Evolutionary conservation across 2,797 vertebrate genomes (phyloP).

Genomic region (Yasuhikotakia modesta): DNA sequence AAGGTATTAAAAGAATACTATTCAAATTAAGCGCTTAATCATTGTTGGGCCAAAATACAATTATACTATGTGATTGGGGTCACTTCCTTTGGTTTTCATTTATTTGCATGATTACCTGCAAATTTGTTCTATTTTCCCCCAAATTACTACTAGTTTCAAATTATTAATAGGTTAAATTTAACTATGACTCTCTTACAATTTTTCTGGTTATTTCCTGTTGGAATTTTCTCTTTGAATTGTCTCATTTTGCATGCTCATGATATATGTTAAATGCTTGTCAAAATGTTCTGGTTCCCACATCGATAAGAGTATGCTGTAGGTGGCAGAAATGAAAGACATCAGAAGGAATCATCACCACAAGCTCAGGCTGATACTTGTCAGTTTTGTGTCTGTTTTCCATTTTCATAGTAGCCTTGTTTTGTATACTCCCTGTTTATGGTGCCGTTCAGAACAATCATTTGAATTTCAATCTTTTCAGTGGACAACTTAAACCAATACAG

Average conservation of each 20-base stretch:
- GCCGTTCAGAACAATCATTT: constrained; percentile 15
- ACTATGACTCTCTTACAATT: background rate
- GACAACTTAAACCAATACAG: background rate
- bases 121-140: background rate
- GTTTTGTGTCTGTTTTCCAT: constrained; percentile 4
- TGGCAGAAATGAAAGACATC: background rate
- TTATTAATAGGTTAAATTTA: background rate
- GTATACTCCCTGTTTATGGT: constrained; percentile 6
- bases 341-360: constrained; percentile 24
- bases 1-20: constrained; percentile 26
- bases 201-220: background rate
- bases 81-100: constrained; percentile 31
- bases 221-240: background rate
- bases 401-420: constrained; percentile 6
- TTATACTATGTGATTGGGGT: constrained; percentile 54
- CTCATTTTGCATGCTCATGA: constrained; percentile 18
- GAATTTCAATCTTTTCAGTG: background rate
- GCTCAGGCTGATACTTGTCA: constrained; percentile 12
- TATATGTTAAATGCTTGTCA: constrained; percentile 19
- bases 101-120: constrained; percentile 17
- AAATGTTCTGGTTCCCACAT: background rate
- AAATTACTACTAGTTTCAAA: background rate
- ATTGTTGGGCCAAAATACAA: constrained; percentile 37
- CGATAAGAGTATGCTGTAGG: constrained; percentile 8
- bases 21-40: constrained; percentile 33